A percentile compares a stretch with the other conserved stretches of the same genome.
These are phyloP conservation scores for Siphamia tubifer DNA, from an alignment of 2,113 vertebrate species.

Conservation along the genomic window DNA sequence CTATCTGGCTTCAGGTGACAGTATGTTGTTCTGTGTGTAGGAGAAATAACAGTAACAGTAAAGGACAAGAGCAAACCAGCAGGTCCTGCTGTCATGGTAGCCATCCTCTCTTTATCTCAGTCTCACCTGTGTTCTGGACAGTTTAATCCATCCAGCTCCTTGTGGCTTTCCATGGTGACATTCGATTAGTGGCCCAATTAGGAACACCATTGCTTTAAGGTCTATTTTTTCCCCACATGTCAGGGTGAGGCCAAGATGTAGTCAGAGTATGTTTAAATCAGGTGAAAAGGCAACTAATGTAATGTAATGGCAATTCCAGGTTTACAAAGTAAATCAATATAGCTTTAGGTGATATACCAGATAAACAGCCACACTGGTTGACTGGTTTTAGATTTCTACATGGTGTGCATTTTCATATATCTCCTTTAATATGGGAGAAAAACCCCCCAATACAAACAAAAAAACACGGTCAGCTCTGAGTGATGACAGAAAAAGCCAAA, in stretches of 20 bases:
- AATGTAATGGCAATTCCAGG: neutral
- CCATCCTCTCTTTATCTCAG: conserved; percentile 57
- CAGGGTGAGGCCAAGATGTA: conserved; percentile 17
- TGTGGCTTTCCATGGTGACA: conserved; percentile 77
- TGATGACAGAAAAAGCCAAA: no score
- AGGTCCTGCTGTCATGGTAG: conserved; percentile 53
- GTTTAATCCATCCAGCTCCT: conserved; percentile 79
- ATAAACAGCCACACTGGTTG: no score
- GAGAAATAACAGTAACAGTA: conserved; percentile 38
- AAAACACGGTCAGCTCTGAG: no score
- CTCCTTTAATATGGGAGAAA: no score
- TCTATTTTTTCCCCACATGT: conserved; percentile 34
- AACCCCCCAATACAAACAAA: no score
- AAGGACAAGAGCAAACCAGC: conserved; percentile 44
- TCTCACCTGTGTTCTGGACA: conserved; percentile 66
- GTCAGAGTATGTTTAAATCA: conserved; percentile 17
- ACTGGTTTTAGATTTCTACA: no score
- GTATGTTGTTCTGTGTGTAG: conserved; percentile 30
- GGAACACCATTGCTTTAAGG: conserved; percentile 79
- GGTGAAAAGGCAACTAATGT: conserved; percentile 1
- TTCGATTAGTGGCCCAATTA: conserved; percentile 90
- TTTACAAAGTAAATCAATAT: conserved; percentile 2
- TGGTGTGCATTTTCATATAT: no score
- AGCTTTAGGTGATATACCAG: no score
- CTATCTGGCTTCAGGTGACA: conserved; percentile 5